phyloP scores from a whole-genome alignment of 2,797 vertebrate genomes.

The Melanitta fusca region DNA sequence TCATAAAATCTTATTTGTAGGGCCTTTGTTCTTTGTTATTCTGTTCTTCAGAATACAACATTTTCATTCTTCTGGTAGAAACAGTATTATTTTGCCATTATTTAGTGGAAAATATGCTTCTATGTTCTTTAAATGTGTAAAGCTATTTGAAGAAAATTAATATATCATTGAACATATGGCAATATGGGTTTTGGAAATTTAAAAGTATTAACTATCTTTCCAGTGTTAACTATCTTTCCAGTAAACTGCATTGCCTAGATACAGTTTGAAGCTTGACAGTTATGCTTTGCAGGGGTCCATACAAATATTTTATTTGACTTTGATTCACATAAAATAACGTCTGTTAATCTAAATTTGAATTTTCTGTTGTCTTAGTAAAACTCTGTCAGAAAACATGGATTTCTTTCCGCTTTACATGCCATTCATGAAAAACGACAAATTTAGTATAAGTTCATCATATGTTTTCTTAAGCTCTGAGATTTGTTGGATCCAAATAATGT shows the following conservation, averaged over 20 bases:
- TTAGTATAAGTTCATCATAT: background rate
- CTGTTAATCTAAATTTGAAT: background rate
- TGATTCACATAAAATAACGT: background rate
- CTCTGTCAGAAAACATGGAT: background rate
- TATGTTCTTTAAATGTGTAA: background rate
- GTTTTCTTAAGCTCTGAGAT: background rate
- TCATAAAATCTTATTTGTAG: background rate
- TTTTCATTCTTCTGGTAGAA: slow-evolving; percentile 15
- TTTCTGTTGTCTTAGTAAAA: background rate
- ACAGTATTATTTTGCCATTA: background rate
- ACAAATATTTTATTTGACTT: background rate
- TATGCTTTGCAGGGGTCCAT: background rate
- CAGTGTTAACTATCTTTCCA: background rate
- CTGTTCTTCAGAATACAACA: background rate
- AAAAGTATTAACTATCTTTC: background rate
- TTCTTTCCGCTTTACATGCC: background rate
- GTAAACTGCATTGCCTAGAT: background rate
- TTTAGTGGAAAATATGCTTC: background rate
- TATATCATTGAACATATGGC: background rate
- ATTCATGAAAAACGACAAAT: background rate
- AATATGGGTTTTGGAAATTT: background rate
- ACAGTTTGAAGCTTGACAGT: background rate
- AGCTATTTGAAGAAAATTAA: background rate
- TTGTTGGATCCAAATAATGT: background rate
- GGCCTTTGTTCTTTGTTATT: background rate